Percentiles rank a stretch among this genome's conserved stretches.
Evolutionary conservation across 1,140 invertebrate species (phyloP).

Genomic region (Drosophila kohkoa): DNA sequence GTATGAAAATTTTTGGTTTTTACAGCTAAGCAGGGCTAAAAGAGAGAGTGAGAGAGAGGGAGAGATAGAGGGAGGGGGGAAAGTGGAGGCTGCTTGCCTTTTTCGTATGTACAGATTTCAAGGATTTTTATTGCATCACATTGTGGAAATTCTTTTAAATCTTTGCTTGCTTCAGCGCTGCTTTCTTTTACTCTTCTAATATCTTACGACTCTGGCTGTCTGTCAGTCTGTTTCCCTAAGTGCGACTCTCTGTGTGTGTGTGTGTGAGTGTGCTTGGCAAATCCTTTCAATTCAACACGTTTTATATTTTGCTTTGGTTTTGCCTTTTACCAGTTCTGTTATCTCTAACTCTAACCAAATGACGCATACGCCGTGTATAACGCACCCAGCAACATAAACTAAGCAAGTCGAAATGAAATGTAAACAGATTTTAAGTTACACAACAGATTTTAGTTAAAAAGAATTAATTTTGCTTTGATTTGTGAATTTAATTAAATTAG

Average conservation of each 20-base stretch:
- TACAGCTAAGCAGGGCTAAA: background rate
- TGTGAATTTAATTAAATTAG: too few species aligned
- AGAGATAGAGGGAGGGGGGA: too few species aligned
- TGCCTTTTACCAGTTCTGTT: slow-evolving; percentile 31
- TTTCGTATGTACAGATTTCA: slow-evolving; percentile 65
- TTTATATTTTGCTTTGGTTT: slow-evolving; percentile 41
- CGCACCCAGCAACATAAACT: background rate
- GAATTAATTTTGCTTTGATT: too few species aligned
- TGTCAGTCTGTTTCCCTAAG: background rate
- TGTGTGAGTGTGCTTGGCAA: slow-evolving; percentile 34
- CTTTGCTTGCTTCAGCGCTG: slow-evolving; percentile 74
- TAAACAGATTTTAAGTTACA: slow-evolving; percentile 1
- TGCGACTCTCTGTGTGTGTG: background rate
- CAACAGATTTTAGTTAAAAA: background rate
- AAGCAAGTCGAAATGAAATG: slow-evolving; percentile 2
- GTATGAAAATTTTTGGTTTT: slow-evolving; percentile 27
- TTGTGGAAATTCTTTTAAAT: slow-evolving; percentile 83
- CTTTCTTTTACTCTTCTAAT: slow-evolving; percentile 73
- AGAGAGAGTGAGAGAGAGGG: background rate
- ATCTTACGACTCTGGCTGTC: slow-evolving; percentile 52
- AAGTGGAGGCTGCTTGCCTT: slow-evolving; percentile 3
- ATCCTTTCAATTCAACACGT: slow-evolving; percentile 67
- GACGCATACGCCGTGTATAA: slow-evolving; percentile 62
- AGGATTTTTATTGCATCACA: slow-evolving; percentile 82
- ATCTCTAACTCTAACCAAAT: slow-evolving; percentile 50